phyloP scores from a whole-genome alignment of 2,797 vertebrate species.

The Crocidura indochinensis region DNA sequence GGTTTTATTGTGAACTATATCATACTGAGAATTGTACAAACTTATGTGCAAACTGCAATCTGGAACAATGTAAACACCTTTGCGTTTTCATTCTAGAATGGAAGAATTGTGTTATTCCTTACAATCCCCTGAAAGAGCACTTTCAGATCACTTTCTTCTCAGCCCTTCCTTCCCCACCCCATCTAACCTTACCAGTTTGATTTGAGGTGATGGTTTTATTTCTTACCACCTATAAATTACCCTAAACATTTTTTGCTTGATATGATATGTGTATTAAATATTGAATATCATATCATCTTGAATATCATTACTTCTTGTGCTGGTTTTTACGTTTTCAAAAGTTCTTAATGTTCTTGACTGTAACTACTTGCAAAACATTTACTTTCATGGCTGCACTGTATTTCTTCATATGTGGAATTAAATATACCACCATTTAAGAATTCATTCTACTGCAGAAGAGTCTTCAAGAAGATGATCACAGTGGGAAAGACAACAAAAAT shows the following conservation, averaged over 20 bases:
- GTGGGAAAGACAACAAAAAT: too few relatives aligned
- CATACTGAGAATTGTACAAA: not conserved
- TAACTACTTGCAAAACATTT: not conserved
- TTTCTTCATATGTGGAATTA: not conserved
- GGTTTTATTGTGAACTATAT: not conserved
- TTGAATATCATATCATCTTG: not conserved
- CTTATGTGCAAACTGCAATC: not conserved
- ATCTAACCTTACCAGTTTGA: not conserved
- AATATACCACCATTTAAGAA: not conserved
- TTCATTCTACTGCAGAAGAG: not conserved
- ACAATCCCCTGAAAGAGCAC: too few relatives aligned
- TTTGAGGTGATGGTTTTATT: not conserved
- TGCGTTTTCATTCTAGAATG: not conserved
- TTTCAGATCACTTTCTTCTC: not conserved
- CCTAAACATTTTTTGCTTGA: slow-evolving; percentile 17
- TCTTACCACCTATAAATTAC: too few relatives aligned
- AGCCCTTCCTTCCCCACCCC: not conserved
- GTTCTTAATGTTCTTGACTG: not conserved
- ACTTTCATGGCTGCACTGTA: not conserved
- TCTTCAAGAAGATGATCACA: too few relatives aligned
- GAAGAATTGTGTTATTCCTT: not conserved
- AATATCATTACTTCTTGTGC: not conserved
- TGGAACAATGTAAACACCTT: not conserved
- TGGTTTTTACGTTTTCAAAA: slow-evolving; percentile 36
- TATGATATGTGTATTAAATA: not conserved